phyloP scores from a whole-genome alignment of 2,888 invertebrate species.

The Mechanitis mazaeus region DNA sequence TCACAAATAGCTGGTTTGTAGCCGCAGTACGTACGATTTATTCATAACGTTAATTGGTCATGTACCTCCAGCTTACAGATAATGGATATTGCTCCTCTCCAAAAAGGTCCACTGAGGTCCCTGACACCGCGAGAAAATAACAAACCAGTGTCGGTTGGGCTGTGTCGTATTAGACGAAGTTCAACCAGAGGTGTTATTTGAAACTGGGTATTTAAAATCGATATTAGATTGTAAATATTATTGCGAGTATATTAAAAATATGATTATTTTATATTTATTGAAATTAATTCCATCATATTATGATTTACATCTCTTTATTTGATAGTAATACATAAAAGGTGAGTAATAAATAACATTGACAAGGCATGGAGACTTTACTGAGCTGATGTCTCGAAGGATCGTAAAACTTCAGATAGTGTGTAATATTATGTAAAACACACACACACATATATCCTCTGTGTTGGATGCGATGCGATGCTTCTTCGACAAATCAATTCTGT shows the following conservation, averaged over 20 bases:
- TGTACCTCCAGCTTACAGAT: conserved; percentile 33
- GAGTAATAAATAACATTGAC: not conserved
- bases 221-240: too few species aligned
- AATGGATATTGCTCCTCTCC: conserved; percentile 21
- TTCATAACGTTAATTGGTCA: conserved; percentile 53
- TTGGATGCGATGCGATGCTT: conserved; percentile 10
- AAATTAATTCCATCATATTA: not conserved
- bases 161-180: too few species aligned
- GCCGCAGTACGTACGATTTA: conserved; percentile 38
- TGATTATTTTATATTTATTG: not conserved
- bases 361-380: not conserved
- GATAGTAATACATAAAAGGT: not conserved
- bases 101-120: not conserved
- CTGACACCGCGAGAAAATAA: not conserved
- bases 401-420: conserved; percentile 13
- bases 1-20: conserved; percentile 44
- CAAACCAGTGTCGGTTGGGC: not conserved
- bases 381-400: conserved; percentile 4
- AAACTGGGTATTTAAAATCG: too few species aligned
- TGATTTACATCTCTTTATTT: not conserved
- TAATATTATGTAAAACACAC: not conserved
- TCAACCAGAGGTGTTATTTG: too few species aligned
- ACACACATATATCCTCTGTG: not conserved
- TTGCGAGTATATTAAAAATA: too few species aligned
- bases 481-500: conserved; percentile 43